These are phyloP conservation scores for Sitta carolinensis DNA, from an alignment of 2,797 vertebrate species.

Conservation along the genomic window DNA sequence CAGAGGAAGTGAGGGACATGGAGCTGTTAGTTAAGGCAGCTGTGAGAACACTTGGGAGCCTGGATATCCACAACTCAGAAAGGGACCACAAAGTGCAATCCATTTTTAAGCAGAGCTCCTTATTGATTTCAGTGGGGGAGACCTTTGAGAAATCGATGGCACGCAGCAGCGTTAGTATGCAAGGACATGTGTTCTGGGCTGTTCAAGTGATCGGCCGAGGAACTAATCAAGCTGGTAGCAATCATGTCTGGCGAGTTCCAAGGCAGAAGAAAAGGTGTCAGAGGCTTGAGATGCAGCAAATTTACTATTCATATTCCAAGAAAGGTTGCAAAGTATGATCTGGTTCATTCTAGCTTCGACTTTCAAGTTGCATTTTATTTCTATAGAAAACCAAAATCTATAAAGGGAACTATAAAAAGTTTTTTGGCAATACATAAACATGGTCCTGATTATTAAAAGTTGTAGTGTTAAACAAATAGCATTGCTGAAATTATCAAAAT, in stretches of 20 bases:
- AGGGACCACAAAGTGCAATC: slow-evolving; percentile 7
- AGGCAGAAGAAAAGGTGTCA: neutral
- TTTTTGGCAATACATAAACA: neutral
- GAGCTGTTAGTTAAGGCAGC: neutral
- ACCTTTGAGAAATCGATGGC: slow-evolving; percentile 37
- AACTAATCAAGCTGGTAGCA: neutral
- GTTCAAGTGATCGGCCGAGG: neutral
- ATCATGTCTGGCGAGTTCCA: neutral
- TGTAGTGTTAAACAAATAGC: neutral
- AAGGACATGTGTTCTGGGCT: neutral
- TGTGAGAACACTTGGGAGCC: neutral
- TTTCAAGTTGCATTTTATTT: neutral
- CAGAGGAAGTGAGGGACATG: neutral
- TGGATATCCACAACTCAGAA: neutral
- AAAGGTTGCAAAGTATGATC: neutral
- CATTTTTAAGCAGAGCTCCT: slow-evolving; percentile 28
- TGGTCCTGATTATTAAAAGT: neutral
- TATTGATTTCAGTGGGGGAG: slow-evolving; percentile 50
- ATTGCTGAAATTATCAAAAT: neutral
- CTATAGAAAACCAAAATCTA: neutral
- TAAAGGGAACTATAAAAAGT: neutral
- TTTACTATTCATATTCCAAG: neutral
- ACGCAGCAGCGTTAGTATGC: slow-evolving; percentile 7
- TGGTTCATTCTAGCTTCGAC: neutral
- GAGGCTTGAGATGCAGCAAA: neutral